Evolutionary conservation across 2,797 vertebrate species (phyloP), one percentile per base, ranked within the genome.

Genomic region (Acrossocheilus wenchowensis): DNA sequence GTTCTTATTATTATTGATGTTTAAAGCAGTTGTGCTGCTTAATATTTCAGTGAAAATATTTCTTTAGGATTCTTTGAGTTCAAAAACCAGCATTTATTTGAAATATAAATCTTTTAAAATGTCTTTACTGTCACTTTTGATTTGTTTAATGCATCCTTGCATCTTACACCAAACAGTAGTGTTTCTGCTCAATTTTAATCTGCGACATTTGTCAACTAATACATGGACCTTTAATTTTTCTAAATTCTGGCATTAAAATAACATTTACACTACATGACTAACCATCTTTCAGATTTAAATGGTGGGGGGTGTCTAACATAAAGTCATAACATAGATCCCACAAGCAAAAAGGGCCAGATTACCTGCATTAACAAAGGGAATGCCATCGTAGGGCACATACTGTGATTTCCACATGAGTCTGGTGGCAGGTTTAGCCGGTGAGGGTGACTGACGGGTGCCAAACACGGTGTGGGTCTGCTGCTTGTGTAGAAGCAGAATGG

Each of bases 331-430:
- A 54, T 34, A 23, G 5, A 50, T 34, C 4, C 72, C 72, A 45
- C 39, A 34, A 39, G 73, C 1, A 45, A n/a, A 77, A 71, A n/a
- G 6, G 7, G 62, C 19, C 6, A 14, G 17, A 88, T 88, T 94
- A 96, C 96, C 96, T 95, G 96, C 95, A 91, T 97, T 97, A 89
- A 97, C 94, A 92, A 97, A 96, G 30, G 96, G 96, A 84, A 97
- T 96, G 91, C 96, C 96, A 86, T 97, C 96, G 89, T 97, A 97
- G 30, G 96, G 96, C 86, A 96, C 96, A 91, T 97, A 97, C 89
- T 97, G 96, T 30, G 96, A 97, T 90, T 96, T 96, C 96, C 96
- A 97, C 96, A 96, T 97, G 89, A 97, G 93, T n/a, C 96, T 94
- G 60, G 95, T 95, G 92, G 96, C 96, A 0, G 96, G 94, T 90